Conservation (phyloP, 2,113 vertebrate genomes). For the Chaetura pelagica region DNA sequence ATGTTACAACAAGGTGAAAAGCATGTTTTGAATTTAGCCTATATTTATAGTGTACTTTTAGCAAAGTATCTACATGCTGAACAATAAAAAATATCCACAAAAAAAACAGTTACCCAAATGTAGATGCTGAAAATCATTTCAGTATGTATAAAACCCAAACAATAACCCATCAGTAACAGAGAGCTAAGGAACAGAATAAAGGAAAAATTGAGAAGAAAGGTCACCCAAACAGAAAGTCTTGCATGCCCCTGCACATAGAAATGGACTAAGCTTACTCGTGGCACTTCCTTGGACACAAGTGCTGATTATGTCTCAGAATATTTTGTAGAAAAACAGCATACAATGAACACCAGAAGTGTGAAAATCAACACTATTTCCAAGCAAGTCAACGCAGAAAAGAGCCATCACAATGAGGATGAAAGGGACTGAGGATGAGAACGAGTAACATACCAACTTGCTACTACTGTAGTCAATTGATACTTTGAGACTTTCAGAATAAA, state of each 20-base stretch:
- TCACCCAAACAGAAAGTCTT: neutral
- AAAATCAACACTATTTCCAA: neutral
- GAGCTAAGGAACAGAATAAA: neutral
- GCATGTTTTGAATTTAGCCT: neutral
- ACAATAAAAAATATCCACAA: neutral
- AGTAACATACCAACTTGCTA: neutral
- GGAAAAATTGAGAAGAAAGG: neutral
- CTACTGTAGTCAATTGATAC: neutral
- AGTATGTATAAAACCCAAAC: neutral
- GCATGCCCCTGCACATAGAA: neutral
- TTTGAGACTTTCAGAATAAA: conserved; percentile 1
- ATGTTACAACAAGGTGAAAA: neutral
- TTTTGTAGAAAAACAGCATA: neutral
- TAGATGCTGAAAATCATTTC: neutral
- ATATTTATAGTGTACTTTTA: neutral
- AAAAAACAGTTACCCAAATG: neutral
- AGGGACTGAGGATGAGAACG: neutral
- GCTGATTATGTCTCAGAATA: neutral
- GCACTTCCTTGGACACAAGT: neutral
- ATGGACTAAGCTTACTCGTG: neutral
- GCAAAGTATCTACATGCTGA: neutral
- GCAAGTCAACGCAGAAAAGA: neutral
- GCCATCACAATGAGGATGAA: neutral
- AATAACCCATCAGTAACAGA: neutral
- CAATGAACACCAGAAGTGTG: neutral